phyloP scores from a whole-genome alignment of 2,888 invertebrate species.

The Nudaria mundana region DNA sequence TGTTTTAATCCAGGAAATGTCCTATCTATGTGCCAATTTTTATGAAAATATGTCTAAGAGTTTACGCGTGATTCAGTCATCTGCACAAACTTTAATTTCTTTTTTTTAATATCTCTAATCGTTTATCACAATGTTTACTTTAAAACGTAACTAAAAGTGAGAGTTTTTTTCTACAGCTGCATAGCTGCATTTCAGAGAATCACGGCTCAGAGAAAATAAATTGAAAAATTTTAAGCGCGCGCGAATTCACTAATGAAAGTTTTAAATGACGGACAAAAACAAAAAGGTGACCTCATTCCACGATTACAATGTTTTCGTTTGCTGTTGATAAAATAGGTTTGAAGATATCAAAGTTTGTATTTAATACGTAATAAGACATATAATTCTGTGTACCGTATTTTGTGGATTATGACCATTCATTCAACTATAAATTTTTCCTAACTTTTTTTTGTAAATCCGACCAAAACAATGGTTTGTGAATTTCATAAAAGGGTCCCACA shows the following conservation, averaged over 20 bases:
- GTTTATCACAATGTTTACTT: no score
- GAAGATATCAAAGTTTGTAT: constrained; percentile 21
- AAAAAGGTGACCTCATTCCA: constrained; percentile 71
- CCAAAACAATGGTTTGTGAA: constrained; percentile 70
- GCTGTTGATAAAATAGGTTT: constrained; percentile 31
- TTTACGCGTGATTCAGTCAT: no score
- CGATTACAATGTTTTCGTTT: constrained; percentile 52
- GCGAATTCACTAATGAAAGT: constrained; percentile 77
- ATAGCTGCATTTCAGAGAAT: constrained; percentile 22
- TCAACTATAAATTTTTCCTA: constrained; percentile 53
- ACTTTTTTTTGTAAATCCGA: constrained; percentile 64
- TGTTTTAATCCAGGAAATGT: no score
- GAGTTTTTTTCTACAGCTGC: constrained; percentile 2
- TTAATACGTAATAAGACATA: constrained; percentile 27
- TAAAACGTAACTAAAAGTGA: no score
- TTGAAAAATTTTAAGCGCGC: constrained; percentile 55
- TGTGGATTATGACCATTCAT: constrained; percentile 26
- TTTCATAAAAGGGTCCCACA: constrained; percentile 68
- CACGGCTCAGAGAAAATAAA: constrained; percentile 59
- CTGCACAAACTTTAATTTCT: no score
- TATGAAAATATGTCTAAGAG: no score
- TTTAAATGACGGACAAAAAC: constrained; percentile 73
- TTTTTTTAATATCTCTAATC: no score
- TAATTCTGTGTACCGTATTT: constrained; percentile 16
- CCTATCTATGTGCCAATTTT: no score